Evolutionary conservation across 2,888 invertebrate species (phyloP).

Genomic region (Lobophora halterata): DNA sequence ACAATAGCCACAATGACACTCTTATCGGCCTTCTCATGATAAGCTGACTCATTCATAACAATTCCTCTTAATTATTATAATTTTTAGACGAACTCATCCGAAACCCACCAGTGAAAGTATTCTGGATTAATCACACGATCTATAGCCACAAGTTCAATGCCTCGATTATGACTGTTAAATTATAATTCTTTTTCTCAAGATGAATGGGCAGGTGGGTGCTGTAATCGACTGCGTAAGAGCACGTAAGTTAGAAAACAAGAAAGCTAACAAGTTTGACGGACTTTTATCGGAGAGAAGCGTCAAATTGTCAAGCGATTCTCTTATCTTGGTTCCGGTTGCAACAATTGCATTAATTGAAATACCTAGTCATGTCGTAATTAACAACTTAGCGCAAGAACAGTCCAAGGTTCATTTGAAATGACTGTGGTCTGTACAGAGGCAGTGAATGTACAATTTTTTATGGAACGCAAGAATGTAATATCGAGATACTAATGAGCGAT

Average conservation of each 20-base stretch:
- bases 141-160: conserved; percentile 74
- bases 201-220: conserved; percentile 57
- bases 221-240: conserved; percentile 52
- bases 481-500: conserved; percentile 44
- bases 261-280: conserved; percentile 34
- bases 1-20: conserved; percentile 66
- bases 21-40: conserved; percentile 62
- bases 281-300: conserved; percentile 34
- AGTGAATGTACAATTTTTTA: conserved; percentile 38
- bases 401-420: conserved; percentile 35
- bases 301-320: conserved; percentile 41
- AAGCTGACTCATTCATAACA: conserved; percentile 74
- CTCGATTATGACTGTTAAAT: conserved; percentile 73
- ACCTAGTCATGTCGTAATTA: conserved; percentile 35
- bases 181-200: conserved; percentile 60
- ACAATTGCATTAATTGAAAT: conserved; percentile 37
- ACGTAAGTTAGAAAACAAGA: conserved; percentile 28
- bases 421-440: conserved; percentile 26
- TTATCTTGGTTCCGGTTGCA: conserved; percentile 44
- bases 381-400: conserved; percentile 28
- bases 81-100: conserved; percentile 61
- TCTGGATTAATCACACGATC: conserved; percentile 69
- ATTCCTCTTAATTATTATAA: conserved; percentile 72
- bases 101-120: conserved; percentile 79
- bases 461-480: conserved; percentile 23